Evolutionary conservation across 2,797 vertebrate genomes (phyloP), one percentile per base, ranked within the genome.

Genomic region (Austrolebias charrua): DNA sequence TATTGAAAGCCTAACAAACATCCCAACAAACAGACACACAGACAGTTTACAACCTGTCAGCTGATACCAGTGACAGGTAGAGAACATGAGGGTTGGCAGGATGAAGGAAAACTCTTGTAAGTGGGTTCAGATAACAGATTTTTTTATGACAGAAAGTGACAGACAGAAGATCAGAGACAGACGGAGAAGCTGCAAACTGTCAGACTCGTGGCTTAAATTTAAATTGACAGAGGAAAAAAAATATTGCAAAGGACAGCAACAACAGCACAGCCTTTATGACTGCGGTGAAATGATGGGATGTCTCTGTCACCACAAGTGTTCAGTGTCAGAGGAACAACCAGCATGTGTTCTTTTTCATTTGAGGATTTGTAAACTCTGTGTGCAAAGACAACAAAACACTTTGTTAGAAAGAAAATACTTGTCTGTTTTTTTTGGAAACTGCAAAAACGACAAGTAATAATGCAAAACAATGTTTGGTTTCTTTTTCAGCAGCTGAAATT

Each of bases 51-150:
- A 75, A 40, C 55, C 61, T 78, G 62, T 78, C 56, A 63, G 33
- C 51, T 81, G 68, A 67, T 63, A 29, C 42, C 56, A 24, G 24
- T 65, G 78, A 73, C 62, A 58, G 77, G 52, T 29, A 63, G 28
- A 43, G 24, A 61, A 45, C 31, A 42, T 33, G 61, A 43, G 59
- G 53, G 35, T 38, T 12, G 2, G 49, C 43, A 67, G 53, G 57
- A 8, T 35, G 48, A 40, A 68, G 58, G 50, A 47, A 73, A 66
- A 63, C 52, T 55, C 0, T 28, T 62, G 50, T 64, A 35, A 58
- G 45, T 76, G 52, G 59, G 65, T 73, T 53, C 65, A 65, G 69
- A 78, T 76, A 69, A 72, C 67, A 79, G 69, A 70, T 69, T 59
- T 69, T n/a, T 45, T 56, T 2, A 6, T 54, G 50, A 43, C 73